Conservation (phyloP, 37 sponge, comb jelly and placozoan species). For the Spongilla lacustris region DNA sequence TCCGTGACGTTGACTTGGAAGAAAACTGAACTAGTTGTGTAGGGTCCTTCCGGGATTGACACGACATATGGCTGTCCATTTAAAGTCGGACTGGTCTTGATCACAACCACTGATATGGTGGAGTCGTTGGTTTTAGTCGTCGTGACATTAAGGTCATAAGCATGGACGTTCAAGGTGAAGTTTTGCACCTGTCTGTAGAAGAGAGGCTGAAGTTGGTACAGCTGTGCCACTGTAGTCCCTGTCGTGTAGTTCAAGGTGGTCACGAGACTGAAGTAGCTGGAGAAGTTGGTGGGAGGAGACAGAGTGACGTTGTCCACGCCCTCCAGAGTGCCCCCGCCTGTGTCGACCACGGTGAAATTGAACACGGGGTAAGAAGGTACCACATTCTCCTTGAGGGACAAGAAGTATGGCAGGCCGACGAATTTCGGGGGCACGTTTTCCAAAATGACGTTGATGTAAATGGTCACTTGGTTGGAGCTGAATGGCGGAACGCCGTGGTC, state of each 20-base stretch:
- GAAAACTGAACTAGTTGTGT: slow-evolving; percentile 11
- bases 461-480: slow-evolving; percentile 31
- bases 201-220: background rate
- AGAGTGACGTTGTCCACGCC: slow-evolving; percentile 39
- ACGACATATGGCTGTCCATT: slow-evolving; percentile 46
- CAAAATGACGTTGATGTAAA: slow-evolving; percentile 46
- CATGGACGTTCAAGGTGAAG: slow-evolving; percentile 52
- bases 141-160: slow-evolving; percentile 43
- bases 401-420: background rate
- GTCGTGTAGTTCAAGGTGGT: background rate
- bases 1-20: slow-evolving; percentile 36
- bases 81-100: slow-evolving; percentile 58
- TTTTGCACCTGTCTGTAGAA: background rate
- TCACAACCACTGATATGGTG: slow-evolving; percentile 17
- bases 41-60: slow-evolving; percentile 44
- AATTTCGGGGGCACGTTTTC: slow-evolving; percentile 61
- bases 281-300: slow-evolving; percentile 9
- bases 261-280: slow-evolving; percentile 24
- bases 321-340: slow-evolving; percentile 49
- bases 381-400: slow-evolving; percentile 48
- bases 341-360: slow-evolving; percentile 52
- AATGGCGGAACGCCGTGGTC: slow-evolving; percentile 55
- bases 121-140: slow-evolving; percentile 18
- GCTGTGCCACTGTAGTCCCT: background rate
- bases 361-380: slow-evolving; percentile 2